Percentiles rank a stretch among this genome's conserved stretches.
phyloP scores from a whole-genome alignment of 2,113 vertebrate species.

The Mobula birostris region DNA sequence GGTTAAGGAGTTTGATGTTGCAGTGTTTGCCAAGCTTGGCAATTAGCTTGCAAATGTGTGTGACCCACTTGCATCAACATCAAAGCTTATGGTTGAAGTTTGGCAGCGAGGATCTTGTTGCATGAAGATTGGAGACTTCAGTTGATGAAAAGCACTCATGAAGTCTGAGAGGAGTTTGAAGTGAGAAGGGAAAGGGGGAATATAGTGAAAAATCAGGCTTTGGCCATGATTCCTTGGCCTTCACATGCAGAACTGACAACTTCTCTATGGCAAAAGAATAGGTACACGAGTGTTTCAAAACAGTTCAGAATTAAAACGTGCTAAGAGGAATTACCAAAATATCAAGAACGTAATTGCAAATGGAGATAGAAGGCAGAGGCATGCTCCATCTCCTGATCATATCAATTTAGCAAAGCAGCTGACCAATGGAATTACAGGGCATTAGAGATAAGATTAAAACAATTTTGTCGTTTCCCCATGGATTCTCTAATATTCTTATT shows the following conservation, averaged over 20 bases:
- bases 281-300: neutral
- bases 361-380: neutral
- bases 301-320: neutral
- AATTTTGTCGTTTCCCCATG: too few species aligned
- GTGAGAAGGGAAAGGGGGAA: neutral
- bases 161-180: too few species aligned
- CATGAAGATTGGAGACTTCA: too few species aligned
- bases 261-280: neutral
- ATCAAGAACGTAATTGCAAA: neutral
- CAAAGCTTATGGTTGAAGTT: neutral
- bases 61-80: neutral
- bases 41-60: too few species aligned
- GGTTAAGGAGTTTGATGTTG: too few species aligned
- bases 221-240: neutral
- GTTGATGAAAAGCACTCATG: too few species aligned
- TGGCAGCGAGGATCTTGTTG: too few species aligned
- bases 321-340: neutral
- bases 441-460: neutral
- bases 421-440: neutral
- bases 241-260: neutral
- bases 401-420: neutral
- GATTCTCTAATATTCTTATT: neutral
- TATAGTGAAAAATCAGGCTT: neutral
- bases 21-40: too few species aligned
- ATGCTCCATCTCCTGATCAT: neutral